Conservation (phyloP, 2,888 invertebrate genomes). For the Drymonia ruficornis region DNA sequence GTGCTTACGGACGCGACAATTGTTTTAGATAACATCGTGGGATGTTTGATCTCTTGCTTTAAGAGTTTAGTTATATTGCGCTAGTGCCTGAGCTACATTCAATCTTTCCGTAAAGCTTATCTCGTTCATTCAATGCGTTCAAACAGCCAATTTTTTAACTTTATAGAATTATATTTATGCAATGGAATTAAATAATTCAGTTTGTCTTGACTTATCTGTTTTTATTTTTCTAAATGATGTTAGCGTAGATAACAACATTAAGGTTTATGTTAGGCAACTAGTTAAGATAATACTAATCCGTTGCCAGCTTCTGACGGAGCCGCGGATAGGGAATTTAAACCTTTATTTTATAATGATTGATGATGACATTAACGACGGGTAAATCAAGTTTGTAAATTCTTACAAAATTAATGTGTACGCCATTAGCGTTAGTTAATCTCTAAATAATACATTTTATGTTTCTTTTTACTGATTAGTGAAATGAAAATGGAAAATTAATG, state of each 20-base stretch:
- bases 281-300: constrained; percentile 33
- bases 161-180: too few species aligned
- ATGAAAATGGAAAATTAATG: background rate
- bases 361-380: constrained; percentile 42
- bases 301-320: constrained; percentile 21
- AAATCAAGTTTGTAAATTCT: constrained; percentile 35
- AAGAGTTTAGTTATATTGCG: too few species aligned
- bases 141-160: too few species aligned
- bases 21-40: too few species aligned
- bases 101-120: too few species aligned
- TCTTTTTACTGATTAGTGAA: background rate
- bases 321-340: constrained; percentile 35
- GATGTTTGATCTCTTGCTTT: too few species aligned
- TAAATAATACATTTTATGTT: background rate
- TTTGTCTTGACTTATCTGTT: too few species aligned
- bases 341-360: constrained; percentile 34
- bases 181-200: too few species aligned
- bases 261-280: background rate
- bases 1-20: too few species aligned
- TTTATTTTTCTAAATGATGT: too few species aligned
- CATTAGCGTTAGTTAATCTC: constrained; percentile 18
- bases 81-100: too few species aligned
- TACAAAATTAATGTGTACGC: constrained; percentile 27
- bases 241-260: background rate
- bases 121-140: too few species aligned